Conservation (phyloP, 2,113 vertebrate species). For the Cettia cetti region DNA sequence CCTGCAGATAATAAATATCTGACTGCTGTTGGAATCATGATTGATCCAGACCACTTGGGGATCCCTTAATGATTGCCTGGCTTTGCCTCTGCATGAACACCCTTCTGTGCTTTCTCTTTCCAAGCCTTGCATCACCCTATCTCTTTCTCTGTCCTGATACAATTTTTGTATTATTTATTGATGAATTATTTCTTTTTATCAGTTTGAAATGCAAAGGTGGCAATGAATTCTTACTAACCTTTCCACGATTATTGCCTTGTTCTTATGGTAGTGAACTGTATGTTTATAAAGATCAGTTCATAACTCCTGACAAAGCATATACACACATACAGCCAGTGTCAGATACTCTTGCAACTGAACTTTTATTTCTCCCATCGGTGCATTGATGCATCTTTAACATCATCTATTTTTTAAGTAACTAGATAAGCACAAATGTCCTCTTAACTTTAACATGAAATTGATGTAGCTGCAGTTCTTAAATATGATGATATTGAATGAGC, state of each 20-base stretch:
- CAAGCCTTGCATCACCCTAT: background rate
- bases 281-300: background rate
- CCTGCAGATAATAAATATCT: background rate
- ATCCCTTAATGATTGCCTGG: background rate
- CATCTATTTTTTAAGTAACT: background rate
- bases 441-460: background rate
- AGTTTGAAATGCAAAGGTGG: background rate
- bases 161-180: background rate
- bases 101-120: background rate
- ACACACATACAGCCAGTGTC: background rate
- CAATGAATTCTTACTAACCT: background rate
- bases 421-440: background rate
- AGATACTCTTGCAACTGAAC: background rate
- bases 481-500: background rate
- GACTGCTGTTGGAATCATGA: background rate
- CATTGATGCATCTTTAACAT: background rate
- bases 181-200: background rate
- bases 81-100: background rate
- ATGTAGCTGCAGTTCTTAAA: background rate
- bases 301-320: background rate
- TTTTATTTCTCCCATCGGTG: background rate
- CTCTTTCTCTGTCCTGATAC: background rate
- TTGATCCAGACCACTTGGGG: background rate
- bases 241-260: background rate
- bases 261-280: background rate